Evolutionary conservation across 1,140 invertebrate species (phyloP).

Genomic region (Protaetia brevitarsis): DNA sequence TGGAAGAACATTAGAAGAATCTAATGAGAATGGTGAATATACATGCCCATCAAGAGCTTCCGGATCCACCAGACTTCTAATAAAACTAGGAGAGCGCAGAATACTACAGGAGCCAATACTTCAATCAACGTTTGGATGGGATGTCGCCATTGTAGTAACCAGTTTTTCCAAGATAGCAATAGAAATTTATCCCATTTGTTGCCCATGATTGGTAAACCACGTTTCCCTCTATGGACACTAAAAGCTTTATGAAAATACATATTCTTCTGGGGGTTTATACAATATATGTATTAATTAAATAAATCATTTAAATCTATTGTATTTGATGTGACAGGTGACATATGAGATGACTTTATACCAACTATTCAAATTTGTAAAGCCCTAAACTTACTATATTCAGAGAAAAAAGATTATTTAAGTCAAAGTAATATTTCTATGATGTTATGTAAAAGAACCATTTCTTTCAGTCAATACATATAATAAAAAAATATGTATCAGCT

Average conservation of each 20-base stretch:
- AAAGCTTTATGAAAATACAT: background rate
- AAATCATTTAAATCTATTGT: background rate
- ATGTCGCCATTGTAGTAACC: conserved; percentile 71
- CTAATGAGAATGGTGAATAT: background rate
- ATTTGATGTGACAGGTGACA: background rate
- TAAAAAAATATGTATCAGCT: no score
- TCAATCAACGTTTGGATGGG: conserved; percentile 69
- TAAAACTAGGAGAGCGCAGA: conserved; percentile 67
- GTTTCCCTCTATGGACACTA: background rate
- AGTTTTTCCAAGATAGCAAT: conserved; percentile 84
- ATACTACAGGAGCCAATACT: conserved; percentile 64
- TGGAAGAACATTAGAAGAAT: background rate
- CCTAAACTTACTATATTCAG: no score
- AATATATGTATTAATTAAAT: background rate
- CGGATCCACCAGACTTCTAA: conserved; percentile 55
- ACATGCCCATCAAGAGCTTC: background rate
- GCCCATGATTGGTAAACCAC: background rate
- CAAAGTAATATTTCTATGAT: no score
- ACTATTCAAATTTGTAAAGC: no score
- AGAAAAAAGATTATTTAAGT: no score
- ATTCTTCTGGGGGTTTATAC: background rate
- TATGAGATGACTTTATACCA: background rate
- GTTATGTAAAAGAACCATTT: no score
- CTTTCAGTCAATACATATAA: no score
- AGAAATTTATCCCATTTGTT: conserved; percentile 57